Percentiles rank a stretch among this genome's conserved stretches.
Evolutionary conservation across 37 sponge, comb jelly and placozoan genomes (phyloP).

Genomic region (Spongilla lacustris): DNA sequence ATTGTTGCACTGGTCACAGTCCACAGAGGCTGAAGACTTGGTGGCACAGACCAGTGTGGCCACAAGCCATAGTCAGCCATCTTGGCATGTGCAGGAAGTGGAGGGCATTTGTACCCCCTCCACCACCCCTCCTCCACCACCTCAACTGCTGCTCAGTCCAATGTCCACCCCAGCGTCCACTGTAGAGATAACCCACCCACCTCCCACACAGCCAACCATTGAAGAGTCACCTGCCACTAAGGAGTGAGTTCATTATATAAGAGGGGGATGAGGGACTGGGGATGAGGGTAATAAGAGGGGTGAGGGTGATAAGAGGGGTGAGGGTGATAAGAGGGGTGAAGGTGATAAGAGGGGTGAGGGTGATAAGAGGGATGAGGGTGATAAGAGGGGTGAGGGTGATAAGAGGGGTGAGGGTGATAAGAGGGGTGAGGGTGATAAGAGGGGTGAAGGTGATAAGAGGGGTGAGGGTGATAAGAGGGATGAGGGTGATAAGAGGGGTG

Average conservation of each 20-base stretch:
- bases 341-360: too few relatives aligned
- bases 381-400: too few relatives aligned
- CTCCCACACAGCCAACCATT: not conserved
- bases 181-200: not conserved
- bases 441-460: too few relatives aligned
- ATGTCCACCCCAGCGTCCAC: not conserved
- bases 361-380: too few relatives aligned
- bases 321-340: not conserved
- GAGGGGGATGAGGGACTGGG: not conserved
- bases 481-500: too few relatives aligned
- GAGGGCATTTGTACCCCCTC: not conserved
- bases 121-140: constrained; percentile 8
- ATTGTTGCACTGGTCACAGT: too few relatives aligned
- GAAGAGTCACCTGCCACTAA: not conserved
- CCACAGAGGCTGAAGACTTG: not conserved
- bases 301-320: too few relatives aligned
- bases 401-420: too few relatives aligned
- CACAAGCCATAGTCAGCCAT: not conserved
- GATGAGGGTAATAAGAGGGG: too few relatives aligned
- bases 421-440: too few relatives aligned
- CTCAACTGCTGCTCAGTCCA: not conserved
- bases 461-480: too few relatives aligned
- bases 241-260: constrained; percentile 4
- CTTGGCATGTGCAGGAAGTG: not conserved
- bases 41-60: not conserved